Conservation (phyloP, 2,888 invertebrate species). For the Aleiodes testaceus region DNA sequence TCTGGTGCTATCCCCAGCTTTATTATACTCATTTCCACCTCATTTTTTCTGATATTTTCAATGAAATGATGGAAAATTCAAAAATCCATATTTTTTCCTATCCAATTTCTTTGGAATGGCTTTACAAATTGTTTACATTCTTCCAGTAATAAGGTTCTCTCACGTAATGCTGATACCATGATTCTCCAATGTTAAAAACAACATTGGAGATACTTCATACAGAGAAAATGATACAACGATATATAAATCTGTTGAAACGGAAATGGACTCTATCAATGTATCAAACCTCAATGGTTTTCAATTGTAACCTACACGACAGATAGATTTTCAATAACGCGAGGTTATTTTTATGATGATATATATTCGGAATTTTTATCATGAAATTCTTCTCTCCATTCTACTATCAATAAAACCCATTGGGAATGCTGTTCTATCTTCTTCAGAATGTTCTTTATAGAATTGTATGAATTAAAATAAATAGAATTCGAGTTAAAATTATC, state of each 20-base stretch:
- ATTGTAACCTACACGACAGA: slow-evolving; percentile 1
- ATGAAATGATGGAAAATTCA: neutral
- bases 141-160: too few relatives aligned
- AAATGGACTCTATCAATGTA: neutral
- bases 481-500: too few relatives aligned
- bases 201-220: neutral
- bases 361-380: neutral
- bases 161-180: too few relatives aligned
- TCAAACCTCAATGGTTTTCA: neutral
- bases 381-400: neutral
- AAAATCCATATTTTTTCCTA: neutral
- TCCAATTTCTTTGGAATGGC: too few relatives aligned
- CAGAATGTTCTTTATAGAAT: too few relatives aligned
- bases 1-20: too few relatives aligned
- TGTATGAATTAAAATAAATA: too few relatives aligned
- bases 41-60: neutral
- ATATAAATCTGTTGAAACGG: neutral
- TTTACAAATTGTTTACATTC: too few relatives aligned
- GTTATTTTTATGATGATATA: slow-evolving; percentile 9
- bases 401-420: neutral
- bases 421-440: too few relatives aligned
- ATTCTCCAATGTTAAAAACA: neutral
- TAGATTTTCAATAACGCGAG: slow-evolving; percentile 6
- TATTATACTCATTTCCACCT: neutral
- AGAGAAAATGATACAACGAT: neutral